phyloP scores from a whole-genome alignment of 1,140 invertebrate species.

The Pseudobourletiella spinata region DNA sequence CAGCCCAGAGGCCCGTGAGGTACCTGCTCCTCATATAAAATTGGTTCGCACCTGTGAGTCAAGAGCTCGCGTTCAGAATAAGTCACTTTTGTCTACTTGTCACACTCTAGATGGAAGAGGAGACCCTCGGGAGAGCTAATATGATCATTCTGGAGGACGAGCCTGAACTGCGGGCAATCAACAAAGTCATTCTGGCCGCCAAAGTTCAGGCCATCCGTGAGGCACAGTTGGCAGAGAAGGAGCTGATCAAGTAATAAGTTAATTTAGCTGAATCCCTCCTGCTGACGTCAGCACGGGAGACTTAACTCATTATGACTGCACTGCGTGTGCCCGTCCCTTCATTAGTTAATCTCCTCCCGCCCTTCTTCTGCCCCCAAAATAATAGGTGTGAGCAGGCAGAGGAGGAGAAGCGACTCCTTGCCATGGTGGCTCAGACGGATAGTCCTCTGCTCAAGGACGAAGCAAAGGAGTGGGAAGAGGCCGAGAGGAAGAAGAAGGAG shows the following conservation, averaged over 20 bases:
- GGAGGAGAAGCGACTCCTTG: constrained; percentile 23
- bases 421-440: constrained; percentile 21
- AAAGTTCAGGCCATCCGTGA: constrained; percentile 35
- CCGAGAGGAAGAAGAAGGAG: constrained; percentile 15
- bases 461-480: constrained; percentile 5
- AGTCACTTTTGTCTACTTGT: too few relatives aligned
- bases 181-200: constrained; percentile 24
- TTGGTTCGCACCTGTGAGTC: too few relatives aligned
- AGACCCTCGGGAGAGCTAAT: constrained; percentile 26
- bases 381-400: constrained; percentile 26
- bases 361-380: background rate
- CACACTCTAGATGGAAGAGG: constrained; percentile 24
- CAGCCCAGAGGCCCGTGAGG: constrained; percentile 30
- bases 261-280: too few relatives aligned
- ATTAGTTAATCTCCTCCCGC: background rate
- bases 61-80: too few relatives aligned
- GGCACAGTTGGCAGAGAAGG: constrained; percentile 31
- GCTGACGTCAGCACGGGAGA: background rate
- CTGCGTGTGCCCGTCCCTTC: background rate
- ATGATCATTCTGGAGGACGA: constrained; percentile 29
- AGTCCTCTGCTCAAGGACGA: constrained; percentile 20
- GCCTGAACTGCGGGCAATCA: constrained; percentile 27
- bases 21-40: too few relatives aligned
- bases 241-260: constrained; percentile 25
- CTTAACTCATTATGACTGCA: background rate